Conservation (phyloP, 2,797 vertebrate species). For the Scyliorhinus canicula region DNA sequence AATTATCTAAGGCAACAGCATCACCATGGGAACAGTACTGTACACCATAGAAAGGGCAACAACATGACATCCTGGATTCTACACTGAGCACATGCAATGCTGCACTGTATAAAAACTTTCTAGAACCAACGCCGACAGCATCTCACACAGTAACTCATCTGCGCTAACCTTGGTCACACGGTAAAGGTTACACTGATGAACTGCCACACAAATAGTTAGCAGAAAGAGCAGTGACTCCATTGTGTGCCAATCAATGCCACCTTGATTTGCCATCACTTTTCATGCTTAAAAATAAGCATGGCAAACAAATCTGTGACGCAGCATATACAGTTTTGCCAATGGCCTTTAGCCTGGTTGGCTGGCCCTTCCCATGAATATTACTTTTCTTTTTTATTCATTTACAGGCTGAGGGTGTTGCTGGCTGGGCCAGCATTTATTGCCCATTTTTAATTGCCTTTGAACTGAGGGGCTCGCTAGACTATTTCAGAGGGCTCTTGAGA, state of each 20-base stretch:
- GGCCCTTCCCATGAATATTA: no score
- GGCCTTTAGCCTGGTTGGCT: background rate
- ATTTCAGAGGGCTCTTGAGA: no score
- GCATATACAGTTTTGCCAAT: background rate
- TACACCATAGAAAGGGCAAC: background rate
- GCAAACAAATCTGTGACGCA: background rate
- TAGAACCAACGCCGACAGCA: background rate
- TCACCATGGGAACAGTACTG: background rate
- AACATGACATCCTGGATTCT: background rate
- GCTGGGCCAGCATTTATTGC: no score
- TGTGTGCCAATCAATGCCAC: background rate
- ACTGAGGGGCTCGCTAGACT: no score
- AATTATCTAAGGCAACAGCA: background rate
- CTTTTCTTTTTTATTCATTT: no score
- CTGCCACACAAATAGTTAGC: background rate
- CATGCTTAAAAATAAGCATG: background rate
- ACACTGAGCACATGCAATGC: background rate
- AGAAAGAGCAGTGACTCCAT: background rate
- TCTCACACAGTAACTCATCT: background rate
- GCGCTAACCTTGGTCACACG: no score
- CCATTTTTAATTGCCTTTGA: no score
- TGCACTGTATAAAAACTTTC: background rate
- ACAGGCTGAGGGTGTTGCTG: no score
- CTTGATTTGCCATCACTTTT: background rate
- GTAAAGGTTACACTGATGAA: background rate